Evolutionary conservation across 2,888 invertebrate species (phyloP).

Genomic region (Dynastes hyllus): DNA sequence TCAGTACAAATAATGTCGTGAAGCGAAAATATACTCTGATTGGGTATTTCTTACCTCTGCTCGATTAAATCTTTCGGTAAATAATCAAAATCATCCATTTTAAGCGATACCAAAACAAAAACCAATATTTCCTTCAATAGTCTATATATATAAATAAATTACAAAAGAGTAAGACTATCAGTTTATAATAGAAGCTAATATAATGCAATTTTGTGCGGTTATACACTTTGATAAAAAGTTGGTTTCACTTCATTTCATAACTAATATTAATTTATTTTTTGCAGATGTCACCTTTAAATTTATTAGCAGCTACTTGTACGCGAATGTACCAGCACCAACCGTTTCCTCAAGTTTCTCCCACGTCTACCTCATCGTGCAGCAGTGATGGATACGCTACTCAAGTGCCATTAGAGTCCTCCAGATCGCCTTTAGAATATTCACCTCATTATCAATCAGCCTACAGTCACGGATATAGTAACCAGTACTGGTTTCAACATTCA

Average conservation of each 20-base stretch:
- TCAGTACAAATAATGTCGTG: too few relatives aligned
- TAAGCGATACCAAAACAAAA: too few relatives aligned
- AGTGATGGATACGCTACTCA: conserved; percentile 67
- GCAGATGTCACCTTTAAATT: conserved; percentile 68
- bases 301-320: conserved; percentile 67
- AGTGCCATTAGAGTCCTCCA: conserved; percentile 64
- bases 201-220: too few relatives aligned
- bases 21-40: too few relatives aligned
- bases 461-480: conserved; percentile 61
- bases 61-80: too few relatives aligned
- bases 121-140: too few relatives aligned
- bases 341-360: conserved; percentile 65
- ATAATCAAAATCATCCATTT: too few relatives aligned
- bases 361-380: conserved; percentile 67
- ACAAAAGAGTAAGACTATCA: too few relatives aligned
- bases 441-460: conserved; percentile 66
- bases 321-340: conserved; percentile 66
- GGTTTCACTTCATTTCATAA: neutral
- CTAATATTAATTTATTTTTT: conserved; percentile 54
- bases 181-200: too few relatives aligned
- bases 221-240: too few relatives aligned
- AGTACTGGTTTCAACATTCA: conserved; percentile 69
- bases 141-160: too few relatives aligned
- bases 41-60: too few relatives aligned
- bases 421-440: conserved; percentile 67